Percentiles rank a stretch among this genome's conserved stretches.
These are phyloP conservation scores for Beris morrisii DNA, from an alignment of 2,888 invertebrate genomes.

Conservation along the genomic window DNA sequence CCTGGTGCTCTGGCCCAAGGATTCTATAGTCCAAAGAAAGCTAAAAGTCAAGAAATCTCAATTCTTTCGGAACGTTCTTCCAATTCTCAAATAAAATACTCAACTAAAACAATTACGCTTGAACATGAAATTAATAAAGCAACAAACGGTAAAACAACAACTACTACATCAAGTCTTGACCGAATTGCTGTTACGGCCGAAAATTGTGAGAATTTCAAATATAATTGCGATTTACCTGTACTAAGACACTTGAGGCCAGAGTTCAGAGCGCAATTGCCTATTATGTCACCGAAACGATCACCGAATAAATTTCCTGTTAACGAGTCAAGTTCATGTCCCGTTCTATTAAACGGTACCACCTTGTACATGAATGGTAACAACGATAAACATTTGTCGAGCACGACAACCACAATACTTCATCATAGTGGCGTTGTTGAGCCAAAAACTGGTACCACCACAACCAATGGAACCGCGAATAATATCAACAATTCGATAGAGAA, in stretches of 20 bases:
- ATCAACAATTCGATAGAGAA: conserved; percentile 2
- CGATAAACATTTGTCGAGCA: conserved; percentile 1
- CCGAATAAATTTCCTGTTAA: conserved; percentile 20
- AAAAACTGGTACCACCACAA: conserved; percentile 5
- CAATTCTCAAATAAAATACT: conserved; percentile 32
- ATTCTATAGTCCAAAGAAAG: conserved; percentile 68
- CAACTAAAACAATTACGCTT: conserved; percentile 24
- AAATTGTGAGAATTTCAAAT: conserved; percentile 26
- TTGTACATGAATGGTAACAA: neutral
- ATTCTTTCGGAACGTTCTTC: conserved; percentile 39
- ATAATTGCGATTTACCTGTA: conserved; percentile 65
- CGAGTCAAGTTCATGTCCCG: conserved; percentile 30
- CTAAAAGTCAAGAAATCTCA: conserved; percentile 14
- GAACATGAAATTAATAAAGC: conserved; percentile 8
- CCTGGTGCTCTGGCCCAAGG: conserved; percentile 84
- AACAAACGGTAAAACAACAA: conserved; percentile 20
- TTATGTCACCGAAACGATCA: conserved; percentile 60
- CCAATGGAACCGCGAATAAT: conserved; percentile 6
- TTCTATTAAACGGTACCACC: conserved; percentile 19
- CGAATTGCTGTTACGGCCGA: conserved; percentile 1
- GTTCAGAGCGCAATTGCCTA: conserved; percentile 79
- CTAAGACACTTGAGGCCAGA: conserved; percentile 81
- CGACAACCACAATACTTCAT: neutral
- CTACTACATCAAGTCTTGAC: conserved; percentile 11
- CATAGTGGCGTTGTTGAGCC: neutral